Evolutionary conservation across 2,797 vertebrate species (phyloP), one percentile per base, ranked within the genome.

Genomic region (Pangasius larnaudii): DNA sequence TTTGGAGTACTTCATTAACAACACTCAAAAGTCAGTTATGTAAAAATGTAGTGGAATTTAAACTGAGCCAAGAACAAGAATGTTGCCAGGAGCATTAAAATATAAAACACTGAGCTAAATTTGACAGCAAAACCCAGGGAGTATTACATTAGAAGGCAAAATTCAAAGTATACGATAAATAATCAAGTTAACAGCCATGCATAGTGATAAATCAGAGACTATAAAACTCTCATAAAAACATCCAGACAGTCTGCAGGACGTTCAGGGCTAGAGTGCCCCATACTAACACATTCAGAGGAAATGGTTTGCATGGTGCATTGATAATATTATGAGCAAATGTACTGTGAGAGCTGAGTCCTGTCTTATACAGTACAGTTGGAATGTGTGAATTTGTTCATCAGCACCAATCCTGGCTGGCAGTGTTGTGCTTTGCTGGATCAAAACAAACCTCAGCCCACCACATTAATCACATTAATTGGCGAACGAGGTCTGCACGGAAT

Each of bases 221-320:
- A 88, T 87, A 89, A 90, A 91, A 85, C 90, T 86, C 87, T 90
- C 85, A 88, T 90, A 90, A 91, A 92, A 91, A 90, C 87, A 89
- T 88, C 86, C 69, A 90, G 90, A 90, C 90, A 90, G 89, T 89
- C 79, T 86, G 79, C 84, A 89, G 87, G 80, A 81, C 80, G 65
- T 91, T 88, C 88, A 78, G 11, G 61, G 67, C 84, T 63, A 58
- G 63, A 79, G 81, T 87, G 79, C 33, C 56, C 65, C 59, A 88
- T 39, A 81, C 72, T 86, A 86, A 78, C 84, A 69, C 85, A 89
- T 87, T 87, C 85, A 82, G 84, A 77, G 86, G 85, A 88, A 81
- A 69, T 84, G 78, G 65, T 88, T 88, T 87, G 88, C n/a, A 87
- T 86, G 59, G 85, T 88, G 58, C 49, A 30, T 59, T 85, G 71